These are phyloP conservation scores for Neotoma lepida DNA, from an alignment of 2,113 vertebrate species.

Conservation along the genomic window DNA sequence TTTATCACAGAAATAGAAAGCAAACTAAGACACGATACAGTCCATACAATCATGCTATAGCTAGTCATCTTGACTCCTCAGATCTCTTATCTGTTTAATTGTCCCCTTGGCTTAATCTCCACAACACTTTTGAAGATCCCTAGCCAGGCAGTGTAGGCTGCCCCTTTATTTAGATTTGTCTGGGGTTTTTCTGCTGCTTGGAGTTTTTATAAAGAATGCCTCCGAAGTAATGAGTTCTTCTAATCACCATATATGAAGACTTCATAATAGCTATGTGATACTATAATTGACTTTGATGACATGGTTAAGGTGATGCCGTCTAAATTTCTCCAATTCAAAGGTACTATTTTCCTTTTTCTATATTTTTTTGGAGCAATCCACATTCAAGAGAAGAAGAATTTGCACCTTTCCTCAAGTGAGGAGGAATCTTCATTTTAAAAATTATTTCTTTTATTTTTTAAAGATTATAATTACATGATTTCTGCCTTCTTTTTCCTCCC, in stretches of 20 bases:
- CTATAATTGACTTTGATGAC: background rate
- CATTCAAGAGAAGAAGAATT: background rate
- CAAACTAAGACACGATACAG: background rate
- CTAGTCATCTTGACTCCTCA: background rate
- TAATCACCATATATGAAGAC: background rate
- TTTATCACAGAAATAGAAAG: background rate
- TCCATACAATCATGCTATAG: background rate
- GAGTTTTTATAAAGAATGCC: background rate
- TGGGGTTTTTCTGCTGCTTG: background rate
- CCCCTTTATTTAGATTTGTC: background rate
- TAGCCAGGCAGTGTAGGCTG: background rate
- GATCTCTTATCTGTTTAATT: background rate
- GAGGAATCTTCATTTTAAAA: background rate
- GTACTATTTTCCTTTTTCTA: background rate
- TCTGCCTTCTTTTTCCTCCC: background rate
- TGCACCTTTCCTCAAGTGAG: background rate
- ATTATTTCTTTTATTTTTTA: background rate
- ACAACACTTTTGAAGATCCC: background rate
- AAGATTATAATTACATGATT: background rate
- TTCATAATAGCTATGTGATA: background rate
- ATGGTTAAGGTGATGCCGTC: background rate
- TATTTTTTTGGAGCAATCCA: background rate
- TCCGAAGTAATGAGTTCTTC: background rate
- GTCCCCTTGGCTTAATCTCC: background rate
- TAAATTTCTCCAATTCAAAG: background rate